phyloP scores from a whole-genome alignment of 1,140 invertebrate species.

The Elysia chlorotica region DNA sequence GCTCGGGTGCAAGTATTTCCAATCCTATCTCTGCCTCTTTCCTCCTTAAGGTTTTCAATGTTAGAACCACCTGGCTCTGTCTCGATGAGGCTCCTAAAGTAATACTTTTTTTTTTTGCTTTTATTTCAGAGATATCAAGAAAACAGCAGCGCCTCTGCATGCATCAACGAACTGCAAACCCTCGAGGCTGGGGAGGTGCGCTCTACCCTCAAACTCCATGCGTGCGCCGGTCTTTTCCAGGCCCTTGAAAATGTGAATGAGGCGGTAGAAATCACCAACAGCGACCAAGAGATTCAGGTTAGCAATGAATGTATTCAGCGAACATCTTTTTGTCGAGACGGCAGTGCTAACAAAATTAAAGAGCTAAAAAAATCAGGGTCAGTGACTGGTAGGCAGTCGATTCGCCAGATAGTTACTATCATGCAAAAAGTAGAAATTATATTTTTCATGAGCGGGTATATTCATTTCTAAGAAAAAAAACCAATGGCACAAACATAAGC shows the following conservation, averaged over 20 bases:
- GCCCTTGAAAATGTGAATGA: constrained; percentile 84
- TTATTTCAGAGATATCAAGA: constrained; percentile 73
- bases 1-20: no score
- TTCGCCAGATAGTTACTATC: no score
- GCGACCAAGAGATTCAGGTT: constrained; percentile 82
- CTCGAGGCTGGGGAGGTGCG: constrained; percentile 73
- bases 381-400: no score
- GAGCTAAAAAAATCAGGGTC: no score
- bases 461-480: no score
- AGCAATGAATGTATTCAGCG: no score
- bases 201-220: constrained; percentile 66
- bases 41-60: neutral
- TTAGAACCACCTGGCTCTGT: neutral
- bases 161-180: constrained; percentile 76
- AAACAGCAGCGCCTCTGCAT: constrained; percentile 71
- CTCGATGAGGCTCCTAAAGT: neutral
- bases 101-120: neutral
- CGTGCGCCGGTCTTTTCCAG: constrained; percentile 77
- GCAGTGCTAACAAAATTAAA: no score
- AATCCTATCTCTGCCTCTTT: neutral
- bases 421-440: no score
- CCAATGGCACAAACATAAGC: no score
- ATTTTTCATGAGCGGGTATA: no score
- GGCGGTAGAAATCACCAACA: constrained; percentile 85
- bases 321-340: no score